These are phyloP conservation scores for Lamprologus speciosus DNA, from an alignment of 2,113 vertebrate genomes.

Conservation along the genomic window DNA sequence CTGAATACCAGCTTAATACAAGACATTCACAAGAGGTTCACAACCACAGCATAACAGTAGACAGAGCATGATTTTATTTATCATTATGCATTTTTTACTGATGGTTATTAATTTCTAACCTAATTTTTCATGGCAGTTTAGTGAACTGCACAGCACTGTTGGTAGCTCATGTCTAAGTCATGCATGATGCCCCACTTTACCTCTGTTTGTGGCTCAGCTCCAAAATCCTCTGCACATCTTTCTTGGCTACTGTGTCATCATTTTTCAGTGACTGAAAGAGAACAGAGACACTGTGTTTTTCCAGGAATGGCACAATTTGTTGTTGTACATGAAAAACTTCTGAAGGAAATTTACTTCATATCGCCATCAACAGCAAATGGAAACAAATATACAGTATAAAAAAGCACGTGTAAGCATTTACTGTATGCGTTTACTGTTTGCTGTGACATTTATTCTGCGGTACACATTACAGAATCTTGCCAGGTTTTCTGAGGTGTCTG, in stretches of 20 bases:
- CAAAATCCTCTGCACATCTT: constrained; percentile 87
- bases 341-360: neutral
- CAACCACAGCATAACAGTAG: neutral
- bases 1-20: neutral
- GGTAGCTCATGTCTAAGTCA: neutral
- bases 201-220: constrained; percentile 93
- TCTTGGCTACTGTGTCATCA: constrained; percentile 84
- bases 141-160: neutral
- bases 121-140: neutral
- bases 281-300: neutral
- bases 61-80: neutral
- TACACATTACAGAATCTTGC: neutral
- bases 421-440: neutral
- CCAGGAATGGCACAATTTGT: neutral
- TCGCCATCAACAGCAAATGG: neutral
- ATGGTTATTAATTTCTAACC: neutral
- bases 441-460: neutral
- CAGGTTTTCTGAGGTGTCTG: neutral
- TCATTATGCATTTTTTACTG: neutral
- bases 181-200: constrained; percentile 64
- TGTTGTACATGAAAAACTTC: neutral
- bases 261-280: constrained; percentile 84
- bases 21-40: neutral
- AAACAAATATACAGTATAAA: neutral
- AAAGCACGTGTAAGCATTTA: neutral